Base-by-base conservation (phyloP, 2,888 invertebrate species). In the Gastracanthus pulcherrimus region DNA sequence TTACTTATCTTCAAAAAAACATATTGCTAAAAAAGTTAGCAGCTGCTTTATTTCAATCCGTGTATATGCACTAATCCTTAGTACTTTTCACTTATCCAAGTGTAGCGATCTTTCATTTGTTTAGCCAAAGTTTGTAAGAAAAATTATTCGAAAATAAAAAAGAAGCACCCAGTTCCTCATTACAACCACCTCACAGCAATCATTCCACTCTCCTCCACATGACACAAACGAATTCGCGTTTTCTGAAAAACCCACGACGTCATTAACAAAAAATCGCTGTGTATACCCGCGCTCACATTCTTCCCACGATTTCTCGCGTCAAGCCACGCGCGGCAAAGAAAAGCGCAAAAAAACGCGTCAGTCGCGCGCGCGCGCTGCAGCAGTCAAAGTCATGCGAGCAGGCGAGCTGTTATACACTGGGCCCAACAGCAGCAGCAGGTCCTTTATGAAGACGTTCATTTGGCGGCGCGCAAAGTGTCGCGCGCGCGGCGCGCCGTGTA, bases 401-500 rank as follows among this genome's bases (percentile, higher is more conserved):
- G 11, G 26, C 41, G 9, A 3, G 34, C 55, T 29, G n/a, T n/a
- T n/a, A n/a, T n/a, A n/a, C n/a, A n/a, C n/a, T n/a, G n/a, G n/a
- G n/a, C n/a, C n/a, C n/a, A n/a, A n/a, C n/a, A n/a, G n/a, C n/a
- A n/a, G n/a, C n/a, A n/a, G n/a, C n/a, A n/a, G n/a, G n/a, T n/a
- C n/a, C 48, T 60, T 34, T 70, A 80, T 71, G 66, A 80, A 76
- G 70, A 80, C 51, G 55, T 66, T 80, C 71, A 72, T 81, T 81
- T 60, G 67, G 41, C 72, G 66, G 5, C 38, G 45, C 34, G 26
- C 67, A 81, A 76, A 76, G 66, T 76, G 76, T 76, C 76, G 72
- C 81, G 66, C 31, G 71, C 71, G 66, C 72, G 76, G 72, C 76
- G 72, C 81, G 66, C 31, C 6, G 55, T 16, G 64, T 76, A 76